These are phyloP conservation scores for Drosophila ironensis DNA, from an alignment of 1,140 invertebrate genomes.

Conservation along the genomic window DNA sequence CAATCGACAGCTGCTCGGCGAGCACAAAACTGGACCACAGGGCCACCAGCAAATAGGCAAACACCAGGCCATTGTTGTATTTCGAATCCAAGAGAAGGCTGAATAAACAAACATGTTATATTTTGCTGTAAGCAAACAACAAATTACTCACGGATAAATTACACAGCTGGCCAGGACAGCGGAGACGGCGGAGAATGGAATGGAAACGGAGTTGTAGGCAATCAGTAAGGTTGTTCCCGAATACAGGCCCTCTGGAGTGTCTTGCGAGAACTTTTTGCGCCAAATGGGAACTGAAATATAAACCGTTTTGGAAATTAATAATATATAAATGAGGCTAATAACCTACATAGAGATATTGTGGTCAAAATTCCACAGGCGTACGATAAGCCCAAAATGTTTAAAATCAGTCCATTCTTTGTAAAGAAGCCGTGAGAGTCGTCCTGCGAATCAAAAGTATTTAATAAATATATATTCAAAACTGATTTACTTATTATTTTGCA, in stretches of 20 bases:
- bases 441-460: too few relatives aligned
- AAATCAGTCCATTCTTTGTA: constrained; percentile 90
- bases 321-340: not conserved
- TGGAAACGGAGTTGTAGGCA: constrained; percentile 89
- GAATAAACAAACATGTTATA: not conserved
- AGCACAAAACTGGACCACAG: constrained; percentile 91
- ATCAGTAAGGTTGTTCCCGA: constrained; percentile 91
- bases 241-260: constrained; percentile 93
- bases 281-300: constrained; percentile 88
- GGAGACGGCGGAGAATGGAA: constrained; percentile 91
- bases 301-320: not conserved
- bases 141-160: constrained; percentile 87
- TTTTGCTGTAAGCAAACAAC: not conserved
- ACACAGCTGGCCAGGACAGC: constrained; percentile 86
- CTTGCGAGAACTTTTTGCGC: constrained; percentile 94
- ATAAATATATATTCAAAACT: too few relatives aligned
- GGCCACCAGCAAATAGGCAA: constrained; percentile 85
- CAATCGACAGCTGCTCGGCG: constrained; percentile 92
- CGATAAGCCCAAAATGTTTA: constrained; percentile 89
- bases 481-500: too few relatives aligned
- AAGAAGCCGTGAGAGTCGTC: constrained; percentile 89
- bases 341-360: constrained; percentile 90
- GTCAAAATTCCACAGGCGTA: constrained; percentile 91
- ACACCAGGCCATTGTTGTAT: constrained; percentile 62
- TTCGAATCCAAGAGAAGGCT: constrained; percentile 69